Evolutionary conservation across 2,113 vertebrate genomes (phyloP).

Genomic region (Chaetorhynchus papuensis): DNA sequence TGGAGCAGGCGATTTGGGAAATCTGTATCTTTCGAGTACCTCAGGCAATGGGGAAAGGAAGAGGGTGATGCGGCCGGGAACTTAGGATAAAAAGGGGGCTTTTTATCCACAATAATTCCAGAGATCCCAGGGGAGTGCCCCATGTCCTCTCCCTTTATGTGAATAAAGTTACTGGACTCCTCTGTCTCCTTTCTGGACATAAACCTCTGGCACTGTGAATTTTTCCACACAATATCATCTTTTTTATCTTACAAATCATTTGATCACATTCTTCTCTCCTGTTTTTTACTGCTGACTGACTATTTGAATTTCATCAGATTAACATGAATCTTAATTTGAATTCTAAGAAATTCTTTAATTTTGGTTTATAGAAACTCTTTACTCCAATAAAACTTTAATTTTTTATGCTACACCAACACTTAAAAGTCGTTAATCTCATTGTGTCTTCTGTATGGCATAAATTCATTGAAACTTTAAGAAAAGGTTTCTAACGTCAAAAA

Average conservation of each 20-base stretch:
- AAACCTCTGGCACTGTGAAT: accelerated
- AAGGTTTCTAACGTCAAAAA: background rate
- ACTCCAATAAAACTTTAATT: background rate
- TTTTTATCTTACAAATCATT: background rate
- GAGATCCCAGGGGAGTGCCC: background rate
- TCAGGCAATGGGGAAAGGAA: background rate
- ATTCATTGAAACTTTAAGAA: background rate
- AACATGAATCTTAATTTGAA: background rate
- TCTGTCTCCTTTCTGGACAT: background rate
- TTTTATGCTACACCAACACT: background rate
- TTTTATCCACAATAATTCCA: accelerated
- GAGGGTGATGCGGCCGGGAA: background rate
- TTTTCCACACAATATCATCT: accelerated
- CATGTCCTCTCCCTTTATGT: background rate
- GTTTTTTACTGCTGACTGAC: background rate
- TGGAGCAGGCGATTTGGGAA: accelerated
- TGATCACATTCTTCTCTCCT: accelerated
- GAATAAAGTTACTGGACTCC: background rate
- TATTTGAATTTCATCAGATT: background rate
- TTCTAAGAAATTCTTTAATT: background rate
- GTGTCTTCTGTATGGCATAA: background rate
- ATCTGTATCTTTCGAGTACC: background rate
- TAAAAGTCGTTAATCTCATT: background rate
- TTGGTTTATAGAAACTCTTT: background rate
- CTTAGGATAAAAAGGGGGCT: background rate